A percentile compares a stretch with the other conserved stretches of the same genome.
Evolutionary conservation across 1,140 invertebrate species (phyloP).

Genomic region (Ceratina japonica): DNA sequence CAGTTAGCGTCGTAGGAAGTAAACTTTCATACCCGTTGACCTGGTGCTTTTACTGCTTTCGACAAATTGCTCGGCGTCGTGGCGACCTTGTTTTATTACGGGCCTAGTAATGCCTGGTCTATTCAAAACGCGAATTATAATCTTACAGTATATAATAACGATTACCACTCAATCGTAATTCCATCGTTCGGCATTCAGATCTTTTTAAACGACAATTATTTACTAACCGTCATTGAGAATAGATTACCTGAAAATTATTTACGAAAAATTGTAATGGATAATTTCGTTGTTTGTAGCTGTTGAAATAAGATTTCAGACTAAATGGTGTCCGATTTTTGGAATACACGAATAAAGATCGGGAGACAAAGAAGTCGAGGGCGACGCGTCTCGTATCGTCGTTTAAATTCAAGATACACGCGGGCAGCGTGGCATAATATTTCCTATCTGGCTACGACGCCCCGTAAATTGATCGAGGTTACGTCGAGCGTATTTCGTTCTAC

Average conservation of each 20-base stretch:
- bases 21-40: constrained; percentile 11
- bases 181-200: neutral
- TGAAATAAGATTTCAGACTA: too few relatives aligned
- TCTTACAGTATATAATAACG: neutral
- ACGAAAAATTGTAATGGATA: too few relatives aligned
- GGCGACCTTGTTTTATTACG: constrained; percentile 14
- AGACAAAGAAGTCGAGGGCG: neutral
- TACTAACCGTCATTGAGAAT: too few relatives aligned
- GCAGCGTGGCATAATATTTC: constrained; percentile 35
- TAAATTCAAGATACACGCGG: constrained; percentile 18
- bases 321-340: neutral
- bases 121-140: constrained; percentile 6
- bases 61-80: constrained; percentile 3
- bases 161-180: neutral
- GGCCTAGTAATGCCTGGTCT: neutral
- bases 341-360: neutral
- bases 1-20: neutral
- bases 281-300: too few relatives aligned
- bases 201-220: too few relatives aligned
- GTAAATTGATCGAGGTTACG: constrained; percentile 47
- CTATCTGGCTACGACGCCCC: constrained; percentile 33
- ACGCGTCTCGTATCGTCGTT: neutral
- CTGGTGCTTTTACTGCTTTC: constrained; percentile 16
- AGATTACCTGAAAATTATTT: too few relatives aligned
- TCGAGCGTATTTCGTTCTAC: constrained; percentile 28